These are phyloP conservation scores for Botrylloides violaceus DNA, from an alignment of 23 tunicate species.

Conservation along the genomic window DNA sequence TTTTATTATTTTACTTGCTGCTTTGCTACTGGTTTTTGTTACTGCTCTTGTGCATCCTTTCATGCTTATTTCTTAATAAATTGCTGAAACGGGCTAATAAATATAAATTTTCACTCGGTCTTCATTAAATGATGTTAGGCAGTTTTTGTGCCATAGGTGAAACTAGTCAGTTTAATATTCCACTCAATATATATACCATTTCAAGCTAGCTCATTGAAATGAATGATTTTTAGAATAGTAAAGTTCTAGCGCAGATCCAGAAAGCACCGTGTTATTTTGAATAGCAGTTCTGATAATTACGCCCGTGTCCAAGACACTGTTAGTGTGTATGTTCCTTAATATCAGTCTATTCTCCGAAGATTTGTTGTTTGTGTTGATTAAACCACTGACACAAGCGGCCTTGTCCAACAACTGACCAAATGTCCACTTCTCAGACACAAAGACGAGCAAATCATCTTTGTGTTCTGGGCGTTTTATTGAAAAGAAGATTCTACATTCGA, in stretches of 20 bases:
- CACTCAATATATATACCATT: too few relatives aligned
- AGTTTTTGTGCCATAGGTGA: too few relatives aligned
- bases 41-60: too few relatives aligned
- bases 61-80: too few relatives aligned
- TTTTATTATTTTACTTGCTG: too few relatives aligned
- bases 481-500: slow-evolving; percentile 31
- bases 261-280: neutral
- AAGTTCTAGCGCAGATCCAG: slow-evolving; percentile 14
- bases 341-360: neutral
- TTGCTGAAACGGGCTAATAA: too few relatives aligned
- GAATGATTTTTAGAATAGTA: neutral
- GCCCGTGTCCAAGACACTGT: neutral
- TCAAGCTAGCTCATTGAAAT: too few relatives aligned
- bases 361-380: slow-evolving; percentile 36
- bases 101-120: too few relatives aligned
- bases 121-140: too few relatives aligned
- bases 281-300: neutral
- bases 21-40: too few relatives aligned
- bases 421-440: slow-evolving; percentile 47
- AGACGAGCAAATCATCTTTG: slow-evolving; percentile 1
- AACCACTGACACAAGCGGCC: slow-evolving; percentile 4
- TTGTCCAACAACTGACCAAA: slow-evolving; percentile 46
- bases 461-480: slow-evolving; percentile 10
- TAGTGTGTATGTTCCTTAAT: neutral
- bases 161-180: too few relatives aligned